Percentiles rank a stretch among this genome's conserved stretches.
phyloP scores from a whole-genome alignment of 2,797 vertebrate genomes.

The Crenuchus spilurus region DNA sequence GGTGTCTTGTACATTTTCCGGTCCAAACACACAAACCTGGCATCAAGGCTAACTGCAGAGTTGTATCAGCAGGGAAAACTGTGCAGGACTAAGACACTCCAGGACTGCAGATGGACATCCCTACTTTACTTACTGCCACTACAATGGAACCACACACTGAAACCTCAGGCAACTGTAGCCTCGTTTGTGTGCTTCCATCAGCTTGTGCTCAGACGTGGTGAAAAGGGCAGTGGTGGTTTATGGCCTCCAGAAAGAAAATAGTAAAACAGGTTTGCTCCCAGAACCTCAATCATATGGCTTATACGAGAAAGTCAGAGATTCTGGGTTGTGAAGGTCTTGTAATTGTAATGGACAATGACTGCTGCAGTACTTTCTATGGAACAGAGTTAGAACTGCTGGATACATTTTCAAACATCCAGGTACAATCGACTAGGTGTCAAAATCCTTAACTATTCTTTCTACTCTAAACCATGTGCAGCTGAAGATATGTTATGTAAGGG shows the following conservation, averaged over 20 bases:
- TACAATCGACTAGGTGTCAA: conserved; percentile 10
- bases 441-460: not conserved
- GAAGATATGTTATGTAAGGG: conserved; percentile 24
- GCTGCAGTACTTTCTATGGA: not conserved
- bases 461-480: not conserved
- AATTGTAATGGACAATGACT: not conserved
- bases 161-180: not conserved
- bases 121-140: not conserved
- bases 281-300: not conserved
- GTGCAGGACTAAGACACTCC: not conserved
- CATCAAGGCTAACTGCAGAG: not conserved
- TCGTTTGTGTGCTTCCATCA: not conserved
- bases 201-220: not conserved
- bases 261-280: not conserved
- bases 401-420: conserved; percentile 9
- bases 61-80: conserved; percentile 5
- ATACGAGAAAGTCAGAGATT: not conserved
- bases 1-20: too few species aligned
- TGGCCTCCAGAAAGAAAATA: not conserved
- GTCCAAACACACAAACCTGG: not conserved
- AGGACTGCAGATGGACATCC: not conserved
- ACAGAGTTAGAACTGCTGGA: not conserved
- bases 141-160: not conserved
- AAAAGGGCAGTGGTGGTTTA: conserved; percentile 7
- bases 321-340: not conserved